phyloP scores from a whole-genome alignment of 2,113 vertebrate genomes.

The Cryptoleucopteryx plumbea region DNA sequence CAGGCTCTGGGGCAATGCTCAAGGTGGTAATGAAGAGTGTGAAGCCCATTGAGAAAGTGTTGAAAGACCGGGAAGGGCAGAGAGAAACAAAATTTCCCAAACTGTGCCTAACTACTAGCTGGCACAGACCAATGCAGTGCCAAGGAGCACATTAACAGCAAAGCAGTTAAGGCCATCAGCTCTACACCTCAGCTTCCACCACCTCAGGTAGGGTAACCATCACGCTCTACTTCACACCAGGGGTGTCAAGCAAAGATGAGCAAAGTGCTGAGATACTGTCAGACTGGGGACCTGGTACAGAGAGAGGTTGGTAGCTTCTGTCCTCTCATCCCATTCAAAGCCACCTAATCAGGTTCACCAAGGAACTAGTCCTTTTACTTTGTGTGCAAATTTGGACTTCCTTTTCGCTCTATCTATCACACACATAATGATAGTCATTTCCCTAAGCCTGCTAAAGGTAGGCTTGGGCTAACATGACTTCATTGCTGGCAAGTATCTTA shows the following conservation, averaged over 20 bases:
- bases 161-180: neutral
- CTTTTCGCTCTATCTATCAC: neutral
- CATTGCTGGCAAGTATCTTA: conserved; percentile 8
- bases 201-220: neutral
- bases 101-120: neutral
- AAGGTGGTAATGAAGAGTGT: neutral
- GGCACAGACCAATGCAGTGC: neutral
- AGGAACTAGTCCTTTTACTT: neutral
- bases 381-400: neutral
- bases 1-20: neutral
- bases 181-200: neutral
- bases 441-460: neutral
- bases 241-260: fast-evolving
- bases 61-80: neutral
- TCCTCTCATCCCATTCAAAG: neutral
- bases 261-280: neutral
- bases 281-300: neutral
- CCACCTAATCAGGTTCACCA: neutral
- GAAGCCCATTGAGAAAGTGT: neutral
- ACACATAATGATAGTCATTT: conserved; percentile 18
- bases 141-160: neutral
- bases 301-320: neutral
- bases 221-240: neutral
- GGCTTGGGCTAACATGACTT: neutral
- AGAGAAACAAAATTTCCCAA: neutral